Evolutionary conservation across 1,140 invertebrate species (phyloP).

Genomic region (Drosophila funebris): DNA sequence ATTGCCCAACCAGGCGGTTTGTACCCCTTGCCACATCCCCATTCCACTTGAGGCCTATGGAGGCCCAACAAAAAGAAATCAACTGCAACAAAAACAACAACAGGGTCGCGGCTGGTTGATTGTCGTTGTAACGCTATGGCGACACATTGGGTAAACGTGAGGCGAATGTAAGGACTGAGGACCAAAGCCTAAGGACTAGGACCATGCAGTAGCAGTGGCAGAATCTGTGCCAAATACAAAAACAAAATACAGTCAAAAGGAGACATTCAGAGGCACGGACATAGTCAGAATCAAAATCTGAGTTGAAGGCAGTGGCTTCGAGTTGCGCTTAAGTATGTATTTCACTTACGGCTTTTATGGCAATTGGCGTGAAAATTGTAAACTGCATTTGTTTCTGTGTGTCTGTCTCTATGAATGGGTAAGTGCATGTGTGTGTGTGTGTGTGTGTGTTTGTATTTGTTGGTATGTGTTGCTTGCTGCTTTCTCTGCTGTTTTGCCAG

Average conservation of each 20-base stretch:
- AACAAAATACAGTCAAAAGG: background rate
- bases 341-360: constrained; percentile 80
- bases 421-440: background rate
- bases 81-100: background rate
- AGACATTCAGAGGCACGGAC: background rate
- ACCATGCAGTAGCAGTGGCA: background rate
- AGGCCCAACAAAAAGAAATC: background rate
- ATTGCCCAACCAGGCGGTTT: constrained; percentile 58
- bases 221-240: background rate
- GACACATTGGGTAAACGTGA: constrained; percentile 80
- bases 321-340: constrained; percentile 74
- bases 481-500: constrained; percentile 49
- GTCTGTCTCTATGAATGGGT: background rate
- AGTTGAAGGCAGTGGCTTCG: constrained; percentile 21
- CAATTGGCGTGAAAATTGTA: constrained; percentile 82
- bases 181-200: background rate
- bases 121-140: constrained; percentile 52
- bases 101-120: constrained; percentile 67
- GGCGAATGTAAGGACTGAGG: constrained; percentile 46
- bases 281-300: background rate
- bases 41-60: constrained; percentile 25
- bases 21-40: background rate
- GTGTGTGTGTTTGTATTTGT: background rate
- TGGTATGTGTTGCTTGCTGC: background rate
- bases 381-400: constrained; percentile 64